Base-by-base conservation (phyloP, 1,140 invertebrate genomes). In the Ceratosolen solmsi region DNA sequence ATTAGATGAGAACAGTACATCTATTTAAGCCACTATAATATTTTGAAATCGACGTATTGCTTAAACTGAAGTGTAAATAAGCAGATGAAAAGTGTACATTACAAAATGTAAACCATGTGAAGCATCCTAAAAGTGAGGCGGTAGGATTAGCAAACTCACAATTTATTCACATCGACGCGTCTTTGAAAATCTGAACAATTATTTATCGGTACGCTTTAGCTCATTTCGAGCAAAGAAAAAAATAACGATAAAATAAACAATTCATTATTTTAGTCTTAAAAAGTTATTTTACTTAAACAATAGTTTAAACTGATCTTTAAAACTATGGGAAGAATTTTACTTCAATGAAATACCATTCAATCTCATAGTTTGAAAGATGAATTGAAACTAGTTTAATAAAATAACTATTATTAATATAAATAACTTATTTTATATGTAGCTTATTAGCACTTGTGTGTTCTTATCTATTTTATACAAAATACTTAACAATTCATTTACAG, bases 371-470 rank as follows among this genome's bases (percentile, higher is more conserved):
- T 49, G 7, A 76, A 46, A 58, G 73, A 70, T 76, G 36, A 71
- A 76, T 75, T 68, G 0, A 70, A 82, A 82, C 73, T 60, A 71
- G 51, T 71, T 82, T 77, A 60, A 82, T 33, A 76, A 82, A 82
- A 77, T 76, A 71, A 82, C 71, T 63, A 76, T 58, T 76, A 54
- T 71, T 74, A 74, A 49, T 76, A 82, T 76, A 82, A 76, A 77
- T 82, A 82, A 60, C 36, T 68, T 80, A 80, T 74, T 81, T 75
- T 70, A 81, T 70, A 25, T 46, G 41, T 56, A 75, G 46, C 72
- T 70, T 75, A 81, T 75, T 70, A 75, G 73, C 72, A 75, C 60
- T 38, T 75, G 54, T 36, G 33, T 68, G 54, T 81, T 65, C 15
- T 63, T 68, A 81, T 79, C 68, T 51, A 79, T 41, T 56, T 79